Conservation (phyloP, 2,888 invertebrate genomes). For the Monopis laevigella region DNA sequence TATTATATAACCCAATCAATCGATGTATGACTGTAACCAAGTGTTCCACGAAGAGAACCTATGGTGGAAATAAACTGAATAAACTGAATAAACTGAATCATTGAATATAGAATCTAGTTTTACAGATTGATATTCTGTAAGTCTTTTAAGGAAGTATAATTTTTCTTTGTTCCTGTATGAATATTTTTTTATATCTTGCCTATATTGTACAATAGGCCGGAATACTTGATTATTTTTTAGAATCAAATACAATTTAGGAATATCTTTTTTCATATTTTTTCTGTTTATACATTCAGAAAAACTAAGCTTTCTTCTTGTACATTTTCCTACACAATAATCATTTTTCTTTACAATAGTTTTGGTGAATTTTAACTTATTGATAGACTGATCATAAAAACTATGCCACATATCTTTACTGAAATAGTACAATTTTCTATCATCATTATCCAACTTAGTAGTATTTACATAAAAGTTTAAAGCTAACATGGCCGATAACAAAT, state of each 20-base stretch:
- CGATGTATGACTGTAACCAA: no score
- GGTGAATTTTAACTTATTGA: conserved; percentile 36
- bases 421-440: conserved; percentile 52
- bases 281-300: conserved; percentile 27
- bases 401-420: conserved; percentile 57
- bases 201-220: conserved; percentile 51
- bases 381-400: conserved; percentile 46
- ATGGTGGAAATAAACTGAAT: no score
- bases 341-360: conserved; percentile 37
- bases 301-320: conserved; percentile 28
- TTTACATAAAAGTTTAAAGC: conserved; percentile 52
- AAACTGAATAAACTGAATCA: no score
- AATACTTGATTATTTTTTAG: conserved; percentile 43
- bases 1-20: no score
- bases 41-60: no score
- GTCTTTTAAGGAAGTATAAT: conserved; percentile 33
- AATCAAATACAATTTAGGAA: conserved; percentile 46
- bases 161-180: conserved; percentile 42
- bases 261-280: conserved; percentile 31
- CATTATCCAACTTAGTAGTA: conserved; percentile 43
- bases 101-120: conserved; percentile 39
- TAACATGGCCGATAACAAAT: conserved; percentile 44
- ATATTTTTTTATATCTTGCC: conserved; percentile 27
- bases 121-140: conserved; percentile 27
- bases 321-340: conserved; percentile 32